Evolutionary conservation across 2,888 invertebrate genomes (phyloP).

Genomic region (Acronicta alni): DNA sequence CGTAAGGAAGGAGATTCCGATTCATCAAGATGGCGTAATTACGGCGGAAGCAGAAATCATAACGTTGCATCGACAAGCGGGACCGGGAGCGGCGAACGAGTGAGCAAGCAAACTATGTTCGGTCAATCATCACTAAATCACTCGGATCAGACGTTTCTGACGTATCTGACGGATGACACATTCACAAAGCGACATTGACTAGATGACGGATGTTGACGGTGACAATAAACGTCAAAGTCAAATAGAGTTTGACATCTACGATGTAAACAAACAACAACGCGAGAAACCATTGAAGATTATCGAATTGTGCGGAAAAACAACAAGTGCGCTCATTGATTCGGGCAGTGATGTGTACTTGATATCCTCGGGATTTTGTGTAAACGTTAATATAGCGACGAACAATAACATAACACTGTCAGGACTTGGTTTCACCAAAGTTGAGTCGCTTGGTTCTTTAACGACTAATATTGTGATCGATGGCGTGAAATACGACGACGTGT

Average conservation of each 20-base stretch:
- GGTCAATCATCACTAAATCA: no score
- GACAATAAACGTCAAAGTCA: slow-evolving; percentile 1
- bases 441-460: not conserved
- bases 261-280: slow-evolving; percentile 8
- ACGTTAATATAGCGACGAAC: not conserved
- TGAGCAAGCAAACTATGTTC: no score
- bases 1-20: no score
- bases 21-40: no score
- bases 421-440: slow-evolving; percentile 5
- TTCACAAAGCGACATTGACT: no score
- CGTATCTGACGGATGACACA: no score
- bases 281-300: slow-evolving; percentile 5
- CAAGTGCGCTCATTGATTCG: slow-evolving; percentile 12
- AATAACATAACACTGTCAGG: slow-evolving; percentile 6
- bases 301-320: slow-evolving; percentile 3
- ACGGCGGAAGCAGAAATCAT: no score
- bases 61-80: no score
- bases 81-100: no score
- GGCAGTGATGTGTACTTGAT: slow-evolving; percentile 13
- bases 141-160: no score
- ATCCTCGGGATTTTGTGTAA: slow-evolving; percentile 2
- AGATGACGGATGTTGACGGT: no score
- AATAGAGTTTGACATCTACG: slow-evolving; percentile 11
- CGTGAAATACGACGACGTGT: not conserved
- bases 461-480: slow-evolving; percentile 5